Evolutionary conservation across 92 coral and sea anemone genomes (phyloP).

Genomic region (Umimayanthus kanabou): DNA sequence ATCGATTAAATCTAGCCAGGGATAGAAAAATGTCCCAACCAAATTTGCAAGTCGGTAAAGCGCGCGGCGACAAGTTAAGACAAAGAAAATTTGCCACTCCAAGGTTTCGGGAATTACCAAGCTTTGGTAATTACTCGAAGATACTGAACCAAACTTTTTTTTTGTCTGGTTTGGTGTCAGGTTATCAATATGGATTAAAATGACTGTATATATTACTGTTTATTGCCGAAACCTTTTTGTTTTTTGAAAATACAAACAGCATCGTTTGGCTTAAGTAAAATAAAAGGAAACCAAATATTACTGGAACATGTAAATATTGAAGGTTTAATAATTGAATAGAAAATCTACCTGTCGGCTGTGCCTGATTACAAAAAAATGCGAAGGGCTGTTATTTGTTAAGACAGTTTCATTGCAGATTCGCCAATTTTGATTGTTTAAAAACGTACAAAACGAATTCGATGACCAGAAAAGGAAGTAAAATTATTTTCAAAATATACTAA

Average conservation of each 20-base stretch:
- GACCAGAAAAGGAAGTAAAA: background rate
- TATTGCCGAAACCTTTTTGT: constrained; percentile 15
- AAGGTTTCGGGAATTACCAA: background rate
- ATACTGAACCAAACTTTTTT: background rate
- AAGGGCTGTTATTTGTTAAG: background rate
- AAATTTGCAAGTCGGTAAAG: background rate
- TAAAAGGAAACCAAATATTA: constrained; percentile 22
- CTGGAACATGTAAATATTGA: constrained; percentile 27
- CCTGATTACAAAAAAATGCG: background rate
- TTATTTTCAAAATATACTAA: background rate
- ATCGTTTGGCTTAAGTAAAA: constrained; percentile 35
- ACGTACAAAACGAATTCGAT: background rate
- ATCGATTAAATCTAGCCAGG: constrained; percentile 37
- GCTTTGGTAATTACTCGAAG: background rate
- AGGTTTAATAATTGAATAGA: constrained; percentile 1
- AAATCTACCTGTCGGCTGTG: background rate
- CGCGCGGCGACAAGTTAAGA: background rate
- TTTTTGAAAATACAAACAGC: constrained; percentile 14
- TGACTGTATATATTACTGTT: constrained; percentile 3
- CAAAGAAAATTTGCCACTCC: background rate
- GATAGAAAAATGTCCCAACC: background rate
- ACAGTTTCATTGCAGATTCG: too few species aligned
- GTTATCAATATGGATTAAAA: constrained; percentile 8
- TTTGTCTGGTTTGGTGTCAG: background rate
- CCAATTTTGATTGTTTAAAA: background rate